Conservation (phyloP, 1,140 invertebrate species). For the Adelges cooleyi region DNA sequence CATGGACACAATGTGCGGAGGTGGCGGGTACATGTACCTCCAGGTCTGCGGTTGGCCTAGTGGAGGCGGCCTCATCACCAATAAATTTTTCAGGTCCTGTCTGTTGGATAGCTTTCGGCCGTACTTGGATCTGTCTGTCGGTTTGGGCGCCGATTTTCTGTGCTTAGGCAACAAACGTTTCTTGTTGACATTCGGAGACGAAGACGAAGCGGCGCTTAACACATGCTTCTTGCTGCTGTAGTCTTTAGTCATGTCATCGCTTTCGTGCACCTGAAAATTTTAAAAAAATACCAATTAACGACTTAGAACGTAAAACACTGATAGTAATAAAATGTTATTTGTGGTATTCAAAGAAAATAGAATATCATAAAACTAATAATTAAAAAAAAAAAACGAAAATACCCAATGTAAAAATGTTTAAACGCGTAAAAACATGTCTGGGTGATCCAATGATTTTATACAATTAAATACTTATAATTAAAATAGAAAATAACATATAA, state of each 20-base stretch:
- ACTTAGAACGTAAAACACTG: too few relatives aligned
- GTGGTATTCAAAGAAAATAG: too few relatives aligned
- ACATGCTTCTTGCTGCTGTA: conserved; percentile 6
- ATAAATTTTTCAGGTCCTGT: conserved; percentile 14
- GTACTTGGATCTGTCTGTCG: not conserved
- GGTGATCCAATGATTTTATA: too few relatives aligned
- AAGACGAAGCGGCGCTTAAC: not conserved
- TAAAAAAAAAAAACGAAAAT: too few relatives aligned
- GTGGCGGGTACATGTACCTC: not conserved
- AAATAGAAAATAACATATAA: too few relatives aligned
- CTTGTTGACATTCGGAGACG: not conserved
- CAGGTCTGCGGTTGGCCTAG: conserved; percentile 28
- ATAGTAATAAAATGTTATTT: too few relatives aligned
- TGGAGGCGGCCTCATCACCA: conserved; percentile 25
- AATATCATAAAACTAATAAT: too few relatives aligned
- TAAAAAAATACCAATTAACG: too few relatives aligned
- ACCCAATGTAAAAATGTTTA: too few relatives aligned
- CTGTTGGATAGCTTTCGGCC: conserved; percentile 5
- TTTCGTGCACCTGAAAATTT: conserved; percentile 16
- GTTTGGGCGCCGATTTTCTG: not conserved
- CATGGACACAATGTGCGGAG: too few relatives aligned
- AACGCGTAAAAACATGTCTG: too few relatives aligned
- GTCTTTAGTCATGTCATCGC: conserved; percentile 8
- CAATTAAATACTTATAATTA: too few relatives aligned
- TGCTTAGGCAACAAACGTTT: not conserved